Conservation (phyloP, 1,140 invertebrate species). For the Rhynchophorus ferrugineus region DNA sequence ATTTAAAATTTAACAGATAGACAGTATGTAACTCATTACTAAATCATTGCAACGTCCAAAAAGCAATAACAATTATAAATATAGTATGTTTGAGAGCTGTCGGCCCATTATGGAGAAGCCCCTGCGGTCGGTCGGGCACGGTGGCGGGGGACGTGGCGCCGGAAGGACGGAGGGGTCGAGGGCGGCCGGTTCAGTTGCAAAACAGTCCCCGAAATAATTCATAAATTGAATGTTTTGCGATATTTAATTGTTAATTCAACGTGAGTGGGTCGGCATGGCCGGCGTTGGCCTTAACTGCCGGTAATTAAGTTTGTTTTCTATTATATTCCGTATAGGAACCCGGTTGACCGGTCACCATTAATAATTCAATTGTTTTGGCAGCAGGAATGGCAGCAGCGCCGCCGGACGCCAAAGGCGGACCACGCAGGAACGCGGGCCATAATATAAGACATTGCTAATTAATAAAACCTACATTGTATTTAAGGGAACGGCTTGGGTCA, state of each 20-base stretch:
- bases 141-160: slow-evolving; percentile 5
- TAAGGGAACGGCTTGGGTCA: too few relatives aligned
- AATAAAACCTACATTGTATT: too few relatives aligned
- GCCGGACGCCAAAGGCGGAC: neutral
- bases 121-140: slow-evolving; percentile 3
- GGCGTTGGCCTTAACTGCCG: slow-evolving; percentile 34
- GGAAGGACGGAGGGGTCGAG: neutral
- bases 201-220: slow-evolving; percentile 36
- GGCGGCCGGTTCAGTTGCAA: too few relatives aligned
- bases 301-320: slow-evolving; percentile 42
- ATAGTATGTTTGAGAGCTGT: too few relatives aligned
- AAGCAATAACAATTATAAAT: too few relatives aligned
- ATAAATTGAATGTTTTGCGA: slow-evolving; percentile 41
- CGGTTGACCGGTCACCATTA: slow-evolving; percentile 37
- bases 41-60: too few relatives aligned
- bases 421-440: too few relatives aligned
- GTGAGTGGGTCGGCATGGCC: slow-evolving; percentile 31
- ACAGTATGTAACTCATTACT: too few relatives aligned
- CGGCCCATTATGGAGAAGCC: too few relatives aligned
- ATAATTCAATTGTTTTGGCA: slow-evolving; percentile 36
- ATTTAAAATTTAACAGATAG: too few relatives aligned
- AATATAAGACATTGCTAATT: too few relatives aligned
- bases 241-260: slow-evolving; percentile 39
- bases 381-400: too few relatives aligned
- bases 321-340: slow-evolving; percentile 39